Evolutionary conservation across 2,888 invertebrate species (phyloP).

Genomic region (Polylopha cassiicola): DNA sequence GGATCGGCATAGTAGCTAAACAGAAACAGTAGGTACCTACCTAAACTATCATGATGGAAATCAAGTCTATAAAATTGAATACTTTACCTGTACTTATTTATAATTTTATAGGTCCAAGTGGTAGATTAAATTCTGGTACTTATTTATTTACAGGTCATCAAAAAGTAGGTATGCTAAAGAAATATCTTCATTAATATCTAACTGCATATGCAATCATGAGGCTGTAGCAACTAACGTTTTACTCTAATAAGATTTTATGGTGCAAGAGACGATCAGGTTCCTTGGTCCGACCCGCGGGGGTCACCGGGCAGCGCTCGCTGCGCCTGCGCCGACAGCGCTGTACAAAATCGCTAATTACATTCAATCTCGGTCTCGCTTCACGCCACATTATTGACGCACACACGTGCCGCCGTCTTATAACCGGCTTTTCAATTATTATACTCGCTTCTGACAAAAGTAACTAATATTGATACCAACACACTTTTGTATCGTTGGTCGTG

Average conservation of each 20-base stretch:
- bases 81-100: no score
- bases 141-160: slow-evolving; percentile 15
- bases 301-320: slow-evolving; percentile 31
- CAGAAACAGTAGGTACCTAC: no score
- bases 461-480: slow-evolving; percentile 12
- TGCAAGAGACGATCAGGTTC: slow-evolving; percentile 18
- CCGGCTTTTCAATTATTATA: slow-evolving; percentile 30
- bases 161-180: slow-evolving; percentile 17
- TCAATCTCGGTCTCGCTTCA: slow-evolving; percentile 45
- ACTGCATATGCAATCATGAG: slow-evolving; percentile 12
- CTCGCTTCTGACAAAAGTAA: slow-evolving; percentile 11
- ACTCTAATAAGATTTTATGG: slow-evolving; percentile 22
- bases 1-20: no score
- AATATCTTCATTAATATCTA: slow-evolving; percentile 15
- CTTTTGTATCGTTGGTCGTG: no score
- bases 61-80: no score
- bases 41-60: no score
- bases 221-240: slow-evolving; percentile 13
- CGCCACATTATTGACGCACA: slow-evolving; percentile 30
- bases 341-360: slow-evolving; percentile 69
- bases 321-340: slow-evolving; percentile 43
- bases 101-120: no score
- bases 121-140: no score
- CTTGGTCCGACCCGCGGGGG: slow-evolving; percentile 17
- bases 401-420: slow-evolving; percentile 34